Percentiles rank a stretch among this genome's conserved stretches.
Evolutionary conservation across 1,140 invertebrate genomes (phyloP).

Genomic region (Drosophila equinoxialis): DNA sequence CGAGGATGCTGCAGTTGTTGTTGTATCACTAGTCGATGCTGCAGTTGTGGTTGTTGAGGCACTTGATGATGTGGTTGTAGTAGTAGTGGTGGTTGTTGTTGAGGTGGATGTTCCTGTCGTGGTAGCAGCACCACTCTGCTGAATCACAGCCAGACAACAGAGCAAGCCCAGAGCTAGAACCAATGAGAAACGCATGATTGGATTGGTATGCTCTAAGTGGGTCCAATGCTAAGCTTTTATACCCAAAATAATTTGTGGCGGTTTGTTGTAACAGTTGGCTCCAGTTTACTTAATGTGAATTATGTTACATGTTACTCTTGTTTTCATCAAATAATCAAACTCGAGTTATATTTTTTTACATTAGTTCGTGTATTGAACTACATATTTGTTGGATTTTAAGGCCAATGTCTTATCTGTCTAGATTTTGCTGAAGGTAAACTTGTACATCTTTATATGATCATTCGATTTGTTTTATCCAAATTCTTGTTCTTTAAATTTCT

Average conservation of each 20-base stretch:
- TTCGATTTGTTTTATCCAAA: no score
- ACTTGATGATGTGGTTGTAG: neutral
- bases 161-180: conserved; percentile 32
- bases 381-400: no score
- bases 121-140: neutral
- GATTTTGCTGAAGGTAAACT: no score
- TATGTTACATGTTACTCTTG: no score
- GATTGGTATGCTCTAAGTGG: neutral
- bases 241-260: neutral
- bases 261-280: no score
- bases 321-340: no score
- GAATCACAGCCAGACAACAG: conserved; percentile 28
- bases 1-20: neutral
- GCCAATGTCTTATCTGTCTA: no score
- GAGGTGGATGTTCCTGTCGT: neutral
- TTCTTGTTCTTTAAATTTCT: no score
- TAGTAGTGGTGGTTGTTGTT: neutral
- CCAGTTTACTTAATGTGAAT: no score
- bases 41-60: neutral
- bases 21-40: neutral
- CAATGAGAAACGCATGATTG: conserved; percentile 27
- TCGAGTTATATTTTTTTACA: no score
- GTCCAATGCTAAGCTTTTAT: neutral
- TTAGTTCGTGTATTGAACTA: no score
- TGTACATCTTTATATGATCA: no score